These are phyloP conservation scores for Tyria jacobaeae DNA, from an alignment of 2,888 invertebrate genomes.

Conservation along the genomic window DNA sequence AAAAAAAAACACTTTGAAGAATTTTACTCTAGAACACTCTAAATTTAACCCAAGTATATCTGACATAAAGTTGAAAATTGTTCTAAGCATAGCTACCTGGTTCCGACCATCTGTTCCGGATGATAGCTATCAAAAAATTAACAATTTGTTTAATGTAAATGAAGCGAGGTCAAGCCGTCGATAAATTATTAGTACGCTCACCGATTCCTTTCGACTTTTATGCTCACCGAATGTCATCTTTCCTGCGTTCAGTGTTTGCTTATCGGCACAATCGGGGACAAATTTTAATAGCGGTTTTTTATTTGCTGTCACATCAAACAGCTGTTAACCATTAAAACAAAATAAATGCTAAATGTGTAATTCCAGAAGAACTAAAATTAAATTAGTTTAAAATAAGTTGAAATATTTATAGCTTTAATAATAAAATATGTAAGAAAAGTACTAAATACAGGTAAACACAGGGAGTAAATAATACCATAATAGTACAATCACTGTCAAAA, in stretches of 20 bases:
- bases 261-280: constrained; percentile 74
- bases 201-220: constrained; percentile 75
- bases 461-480: too few relatives aligned
- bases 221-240: constrained; percentile 85
- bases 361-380: neutral
- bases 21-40: constrained; percentile 31
- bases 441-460: too few relatives aligned
- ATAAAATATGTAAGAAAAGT: too few relatives aligned
- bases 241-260: constrained; percentile 71
- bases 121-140: constrained; percentile 86
- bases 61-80: constrained; percentile 44
- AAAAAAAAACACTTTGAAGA: constrained; percentile 71
- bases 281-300: constrained; percentile 72
- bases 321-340: constrained; percentile 55
- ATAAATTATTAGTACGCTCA: constrained; percentile 82
- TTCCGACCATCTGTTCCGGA: constrained; percentile 81
- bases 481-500: too few relatives aligned
- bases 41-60: constrained; percentile 38
- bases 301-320: constrained; percentile 62
- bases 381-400: neutral
- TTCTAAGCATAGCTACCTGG: constrained; percentile 39
- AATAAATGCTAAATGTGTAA: constrained; percentile 7
- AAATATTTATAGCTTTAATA: too few relatives aligned
- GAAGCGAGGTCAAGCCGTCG: constrained; percentile 79
- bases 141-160: constrained; percentile 87